Percentiles rank a stretch among this genome's conserved stretches.
Conservation (phyloP, 2,113 vertebrate genomes). For the Nettapus auritus region DNA sequence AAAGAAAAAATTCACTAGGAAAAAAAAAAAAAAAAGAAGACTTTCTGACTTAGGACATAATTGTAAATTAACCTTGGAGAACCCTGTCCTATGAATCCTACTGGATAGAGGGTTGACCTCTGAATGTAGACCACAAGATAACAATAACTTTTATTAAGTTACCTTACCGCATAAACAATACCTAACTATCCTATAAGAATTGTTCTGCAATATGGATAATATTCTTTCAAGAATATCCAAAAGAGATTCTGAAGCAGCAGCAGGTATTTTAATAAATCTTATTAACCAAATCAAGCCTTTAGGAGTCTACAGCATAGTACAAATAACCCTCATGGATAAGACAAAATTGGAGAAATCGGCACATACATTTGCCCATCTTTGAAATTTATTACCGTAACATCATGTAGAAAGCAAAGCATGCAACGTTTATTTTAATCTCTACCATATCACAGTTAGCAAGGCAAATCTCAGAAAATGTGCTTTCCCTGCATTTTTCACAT, state of each 20-base stretch:
- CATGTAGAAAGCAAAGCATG: background rate
- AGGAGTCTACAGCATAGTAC: background rate
- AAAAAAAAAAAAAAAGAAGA: background rate
- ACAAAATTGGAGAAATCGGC: background rate
- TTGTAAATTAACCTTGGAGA: background rate
- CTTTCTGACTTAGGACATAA: background rate
- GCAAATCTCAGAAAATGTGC: conserved; percentile 36
- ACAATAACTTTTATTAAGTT: background rate
- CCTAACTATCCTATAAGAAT: background rate
- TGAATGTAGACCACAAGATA: background rate
- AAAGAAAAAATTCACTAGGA: background rate
- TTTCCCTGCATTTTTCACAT: conserved; percentile 7
- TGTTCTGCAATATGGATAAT: background rate
- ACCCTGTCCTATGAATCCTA: background rate
- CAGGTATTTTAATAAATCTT: background rate
- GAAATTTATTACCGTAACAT: conserved; percentile 22
- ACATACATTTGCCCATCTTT: background rate
- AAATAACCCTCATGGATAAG: background rate
- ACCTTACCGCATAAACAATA: background rate
- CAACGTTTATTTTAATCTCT: conserved; percentile 30
- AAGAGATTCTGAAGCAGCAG: background rate
- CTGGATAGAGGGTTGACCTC: background rate
- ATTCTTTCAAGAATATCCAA: background rate
- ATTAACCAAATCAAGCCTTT: conserved; percentile 4
- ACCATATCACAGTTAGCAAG: background rate